phyloP scores from a whole-genome alignment of 2,888 invertebrate species.

The Thera obeliscata region DNA sequence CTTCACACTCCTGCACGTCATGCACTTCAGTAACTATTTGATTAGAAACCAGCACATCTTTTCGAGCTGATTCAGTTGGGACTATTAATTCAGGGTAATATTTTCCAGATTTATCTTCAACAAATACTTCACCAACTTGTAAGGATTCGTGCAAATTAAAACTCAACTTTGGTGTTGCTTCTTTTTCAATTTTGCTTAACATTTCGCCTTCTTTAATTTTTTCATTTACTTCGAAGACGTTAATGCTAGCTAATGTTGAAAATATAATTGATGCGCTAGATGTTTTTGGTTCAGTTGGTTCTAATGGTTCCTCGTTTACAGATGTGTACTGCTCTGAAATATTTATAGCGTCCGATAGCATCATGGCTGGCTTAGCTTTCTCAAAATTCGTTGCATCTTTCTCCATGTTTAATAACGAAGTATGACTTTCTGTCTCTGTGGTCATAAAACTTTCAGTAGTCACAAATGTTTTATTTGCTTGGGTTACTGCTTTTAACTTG shows the following conservation, averaged over 20 bases:
- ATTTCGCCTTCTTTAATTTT: constrained; percentile 85
- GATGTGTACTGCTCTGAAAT: constrained; percentile 86
- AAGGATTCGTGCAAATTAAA: constrained; percentile 87
- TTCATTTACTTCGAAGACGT: constrained; percentile 87
- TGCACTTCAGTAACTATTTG: constrained; percentile 87
- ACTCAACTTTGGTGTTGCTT: constrained; percentile 85
- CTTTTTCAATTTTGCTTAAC: constrained; percentile 71
- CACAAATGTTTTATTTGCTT: constrained; percentile 59
- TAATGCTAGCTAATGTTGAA: constrained; percentile 86
- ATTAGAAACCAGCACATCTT: constrained; percentile 86
- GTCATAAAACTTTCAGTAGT: constrained; percentile 76
- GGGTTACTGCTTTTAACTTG: constrained; percentile 47
- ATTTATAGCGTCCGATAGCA: constrained; percentile 87
- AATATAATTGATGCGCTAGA: constrained; percentile 84
- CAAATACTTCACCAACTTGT: constrained; percentile 87
- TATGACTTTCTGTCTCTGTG: constrained; percentile 81
- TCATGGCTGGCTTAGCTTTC: constrained; percentile 83
- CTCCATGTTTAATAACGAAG: constrained; percentile 74
- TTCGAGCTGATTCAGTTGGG: constrained; percentile 89
- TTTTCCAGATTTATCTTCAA: constrained; percentile 90
- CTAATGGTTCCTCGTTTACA: constrained; percentile 85
- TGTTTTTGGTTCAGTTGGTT: constrained; percentile 73
- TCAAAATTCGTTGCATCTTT: constrained; percentile 64
- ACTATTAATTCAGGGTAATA: constrained; percentile 92
- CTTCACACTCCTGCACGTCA: constrained; percentile 88